These are phyloP conservation scores for Pycnonotus jocosus DNA, from an alignment of 2,113 vertebrate species.

Conservation along the genomic window DNA sequence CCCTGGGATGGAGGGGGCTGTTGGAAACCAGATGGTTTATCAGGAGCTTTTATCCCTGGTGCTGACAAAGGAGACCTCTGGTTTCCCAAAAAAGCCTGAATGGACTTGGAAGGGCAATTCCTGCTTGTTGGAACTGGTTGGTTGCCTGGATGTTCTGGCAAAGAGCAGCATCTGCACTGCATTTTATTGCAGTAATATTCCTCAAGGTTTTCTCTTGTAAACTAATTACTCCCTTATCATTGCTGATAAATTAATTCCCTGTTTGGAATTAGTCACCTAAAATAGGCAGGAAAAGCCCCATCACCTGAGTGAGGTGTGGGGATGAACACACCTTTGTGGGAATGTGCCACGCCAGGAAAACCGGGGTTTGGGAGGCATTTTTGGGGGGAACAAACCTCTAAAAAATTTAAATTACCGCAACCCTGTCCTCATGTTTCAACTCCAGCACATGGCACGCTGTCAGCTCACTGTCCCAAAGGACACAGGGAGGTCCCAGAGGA, in stretches of 20 bases:
- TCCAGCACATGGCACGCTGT: rapidly evolving
- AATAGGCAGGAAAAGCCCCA: background rate
- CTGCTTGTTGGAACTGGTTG: rapidly evolving
- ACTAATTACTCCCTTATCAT: background rate
- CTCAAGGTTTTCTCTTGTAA: background rate
- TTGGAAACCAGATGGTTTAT: background rate
- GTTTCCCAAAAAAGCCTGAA: background rate
- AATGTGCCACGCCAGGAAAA: background rate
- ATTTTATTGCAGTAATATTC: background rate
- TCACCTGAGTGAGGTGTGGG: background rate
- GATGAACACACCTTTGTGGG: background rate
- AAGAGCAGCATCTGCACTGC: background rate
- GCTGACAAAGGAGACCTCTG: background rate
- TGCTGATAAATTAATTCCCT: background rate
- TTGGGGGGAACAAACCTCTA: background rate
- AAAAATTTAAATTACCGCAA: background rate
- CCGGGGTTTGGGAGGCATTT: background rate
- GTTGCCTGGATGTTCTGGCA: background rate
- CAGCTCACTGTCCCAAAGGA: background rate
- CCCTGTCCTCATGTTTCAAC: background rate
- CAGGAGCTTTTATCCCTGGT: background rate
- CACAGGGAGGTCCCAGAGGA: background rate
- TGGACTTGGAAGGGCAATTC: background rate
- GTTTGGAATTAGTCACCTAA: background rate
- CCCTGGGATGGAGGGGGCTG: background rate